Evolutionary conservation across 1,140 invertebrate genomes (phyloP).

Genomic region (Aplysia californica): DNA sequence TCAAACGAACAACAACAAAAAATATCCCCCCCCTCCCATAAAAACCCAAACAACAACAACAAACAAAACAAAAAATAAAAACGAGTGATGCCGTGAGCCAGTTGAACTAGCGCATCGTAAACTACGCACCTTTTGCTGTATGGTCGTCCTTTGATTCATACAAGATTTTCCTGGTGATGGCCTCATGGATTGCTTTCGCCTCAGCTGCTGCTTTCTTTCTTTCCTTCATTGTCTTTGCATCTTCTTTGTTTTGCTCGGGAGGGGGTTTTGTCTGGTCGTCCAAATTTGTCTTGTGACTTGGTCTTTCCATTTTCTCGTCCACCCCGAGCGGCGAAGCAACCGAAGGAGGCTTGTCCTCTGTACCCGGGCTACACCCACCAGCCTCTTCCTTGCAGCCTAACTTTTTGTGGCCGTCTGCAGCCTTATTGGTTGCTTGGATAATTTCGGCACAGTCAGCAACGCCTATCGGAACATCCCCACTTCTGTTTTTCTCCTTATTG

Average conservation of each 20-base stretch:
- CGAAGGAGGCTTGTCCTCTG: background rate
- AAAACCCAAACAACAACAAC: no score
- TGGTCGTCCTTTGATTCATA: background rate
- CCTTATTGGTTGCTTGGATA: no score
- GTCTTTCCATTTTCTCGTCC: background rate
- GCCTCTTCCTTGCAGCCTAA: no score
- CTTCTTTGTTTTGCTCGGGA: background rate
- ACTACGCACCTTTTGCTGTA: slow-evolving; percentile 16
- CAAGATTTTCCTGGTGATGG: background rate
- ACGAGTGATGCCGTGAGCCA: no score
- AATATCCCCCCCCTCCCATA: no score
- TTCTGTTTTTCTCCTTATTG: no score
- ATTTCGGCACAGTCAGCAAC: no score
- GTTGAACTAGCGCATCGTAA: background rate
- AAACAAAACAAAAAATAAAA: no score
- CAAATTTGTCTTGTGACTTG: background rate
- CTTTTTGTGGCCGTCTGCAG: no score
- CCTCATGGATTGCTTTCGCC: slow-evolving; percentile 20
- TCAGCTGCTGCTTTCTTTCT: slow-evolving; percentile 16
- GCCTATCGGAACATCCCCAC: no score
- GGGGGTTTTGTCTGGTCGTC: background rate
- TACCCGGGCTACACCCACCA: background rate
- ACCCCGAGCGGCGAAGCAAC: no score
- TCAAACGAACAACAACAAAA: no score
- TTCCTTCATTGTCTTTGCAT: slow-evolving; percentile 1